These are phyloP conservation scores for Neoscelio sp. DNA, from an alignment of 2,888 invertebrate species.

Conservation along the genomic window DNA sequence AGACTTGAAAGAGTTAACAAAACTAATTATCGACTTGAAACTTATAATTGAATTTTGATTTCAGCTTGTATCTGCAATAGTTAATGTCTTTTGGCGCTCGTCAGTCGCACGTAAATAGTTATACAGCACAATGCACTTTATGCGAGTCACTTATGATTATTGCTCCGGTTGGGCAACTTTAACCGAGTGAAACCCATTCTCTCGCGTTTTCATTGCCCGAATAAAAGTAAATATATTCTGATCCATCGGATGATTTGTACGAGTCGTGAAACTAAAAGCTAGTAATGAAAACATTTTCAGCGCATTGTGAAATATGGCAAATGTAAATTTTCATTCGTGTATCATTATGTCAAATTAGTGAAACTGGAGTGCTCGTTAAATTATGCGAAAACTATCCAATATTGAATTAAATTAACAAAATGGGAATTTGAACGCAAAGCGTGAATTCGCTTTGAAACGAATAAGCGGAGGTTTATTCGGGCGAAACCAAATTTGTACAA, in stretches of 20 bases:
- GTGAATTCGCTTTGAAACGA: constrained; percentile 25
- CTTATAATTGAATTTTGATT: too few relatives aligned
- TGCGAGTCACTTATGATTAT: constrained; percentile 30
- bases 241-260: too few relatives aligned
- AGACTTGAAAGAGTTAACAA: too few relatives aligned
- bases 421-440: constrained; percentile 16
- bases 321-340: constrained; percentile 30
- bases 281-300: constrained; percentile 8
- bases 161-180: not conserved
- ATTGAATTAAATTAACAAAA: constrained; percentile 52
- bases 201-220: too few relatives aligned
- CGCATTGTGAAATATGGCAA: constrained; percentile 3
- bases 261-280: too few relatives aligned
- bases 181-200: too few relatives aligned
- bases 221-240: too few relatives aligned
- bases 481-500: not conserved
- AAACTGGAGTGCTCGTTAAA: constrained; percentile 44
- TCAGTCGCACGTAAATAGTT: constrained; percentile 4
- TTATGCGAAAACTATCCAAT: constrained; percentile 48
- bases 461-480: not conserved
- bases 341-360: constrained; percentile 53
- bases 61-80: not conserved
- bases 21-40: too few relatives aligned
- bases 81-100: not conserved
- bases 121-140: constrained; percentile 12